These are phyloP conservation scores for Drosophila burlai DNA, from an alignment of 1,140 invertebrate species.

Conservation along the genomic window DNA sequence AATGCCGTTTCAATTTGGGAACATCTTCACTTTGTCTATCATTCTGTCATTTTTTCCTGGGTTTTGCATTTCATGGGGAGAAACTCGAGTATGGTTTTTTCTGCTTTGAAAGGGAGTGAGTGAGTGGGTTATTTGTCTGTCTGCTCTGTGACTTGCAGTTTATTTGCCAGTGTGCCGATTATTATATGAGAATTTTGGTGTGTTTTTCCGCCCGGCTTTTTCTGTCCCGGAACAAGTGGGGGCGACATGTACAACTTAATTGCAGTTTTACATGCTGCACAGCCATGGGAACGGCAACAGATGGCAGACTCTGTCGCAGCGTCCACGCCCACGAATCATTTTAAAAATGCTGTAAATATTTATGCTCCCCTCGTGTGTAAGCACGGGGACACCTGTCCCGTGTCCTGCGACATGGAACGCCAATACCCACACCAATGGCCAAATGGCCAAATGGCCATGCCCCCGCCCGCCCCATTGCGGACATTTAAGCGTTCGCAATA, in stretches of 20 bases:
- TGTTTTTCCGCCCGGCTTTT: conserved; percentile 24
- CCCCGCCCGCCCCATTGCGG: conserved; percentile 3
- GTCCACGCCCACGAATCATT: conserved; percentile 59
- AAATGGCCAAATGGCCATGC: neutral
- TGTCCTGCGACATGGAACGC: conserved; percentile 9
- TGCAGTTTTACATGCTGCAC: conserved; percentile 78
- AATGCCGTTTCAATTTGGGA: conserved; percentile 40
- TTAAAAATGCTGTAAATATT: conserved; percentile 80
- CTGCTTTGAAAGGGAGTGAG: neutral
- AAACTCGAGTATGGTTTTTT: conserved; percentile 8
- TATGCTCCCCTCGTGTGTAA: conserved; percentile 61
- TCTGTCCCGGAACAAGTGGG: conserved; percentile 21
- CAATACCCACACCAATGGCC: neutral
- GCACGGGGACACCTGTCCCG: conserved; percentile 54
- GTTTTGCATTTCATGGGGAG: conserved; percentile 27
- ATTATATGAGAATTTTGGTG: conserved; percentile 53
- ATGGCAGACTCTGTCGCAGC: conserved; percentile 45
- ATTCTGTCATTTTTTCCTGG: conserved; percentile 51
- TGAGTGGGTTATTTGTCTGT: conserved; percentile 16
- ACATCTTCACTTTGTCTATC: conserved; percentile 54
- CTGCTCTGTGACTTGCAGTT: conserved; percentile 67
- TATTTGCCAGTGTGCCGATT: conserved; percentile 56
- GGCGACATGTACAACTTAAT: conserved; percentile 72
- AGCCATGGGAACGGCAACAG: conserved; percentile 65
- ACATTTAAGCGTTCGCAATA: conserved; percentile 60